Conservation (phyloP, 2,113 vertebrate genomes). For the Orycteropus afer region DNA sequence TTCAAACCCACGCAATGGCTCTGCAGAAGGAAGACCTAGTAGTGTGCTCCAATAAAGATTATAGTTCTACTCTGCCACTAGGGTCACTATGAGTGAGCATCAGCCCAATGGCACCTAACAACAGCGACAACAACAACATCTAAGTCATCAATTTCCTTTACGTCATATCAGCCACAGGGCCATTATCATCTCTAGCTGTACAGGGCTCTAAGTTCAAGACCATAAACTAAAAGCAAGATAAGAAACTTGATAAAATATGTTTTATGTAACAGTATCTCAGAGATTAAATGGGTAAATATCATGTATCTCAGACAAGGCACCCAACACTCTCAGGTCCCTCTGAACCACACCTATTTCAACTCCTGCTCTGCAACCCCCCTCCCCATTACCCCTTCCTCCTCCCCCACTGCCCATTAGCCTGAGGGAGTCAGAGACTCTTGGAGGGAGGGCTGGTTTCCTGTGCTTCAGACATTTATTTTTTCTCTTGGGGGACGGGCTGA, state of each 20-base stretch:
- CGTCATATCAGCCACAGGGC: rapidly evolving
- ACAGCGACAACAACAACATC: no score
- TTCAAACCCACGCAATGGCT: not conserved
- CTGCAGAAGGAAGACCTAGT: not conserved
- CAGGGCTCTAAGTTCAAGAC: not conserved
- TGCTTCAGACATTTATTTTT: not conserved
- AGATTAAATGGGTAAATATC: not conserved
- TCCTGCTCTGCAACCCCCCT: not conserved
- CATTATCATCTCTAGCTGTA: not conserved
- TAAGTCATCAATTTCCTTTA: not conserved
- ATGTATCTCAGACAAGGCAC: rapidly evolving
- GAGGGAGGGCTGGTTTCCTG: not conserved
- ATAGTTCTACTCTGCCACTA: not conserved
- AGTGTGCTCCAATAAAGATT: not conserved
- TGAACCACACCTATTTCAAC: not conserved
- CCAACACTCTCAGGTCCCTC: no score
- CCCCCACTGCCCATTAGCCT: not conserved
- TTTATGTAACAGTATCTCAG: not conserved
- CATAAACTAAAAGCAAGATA: constrained; percentile 22
- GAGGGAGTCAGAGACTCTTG: not conserved
- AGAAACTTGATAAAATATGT: not conserved
- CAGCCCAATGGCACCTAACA: not conserved
- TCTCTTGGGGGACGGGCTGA: not conserved
- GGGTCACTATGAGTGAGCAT: not conserved
- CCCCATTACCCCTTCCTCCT: rapidly evolving